Conservation (phyloP, 2,113 vertebrate species). For the Brienomyrus brachyistius region DNA sequence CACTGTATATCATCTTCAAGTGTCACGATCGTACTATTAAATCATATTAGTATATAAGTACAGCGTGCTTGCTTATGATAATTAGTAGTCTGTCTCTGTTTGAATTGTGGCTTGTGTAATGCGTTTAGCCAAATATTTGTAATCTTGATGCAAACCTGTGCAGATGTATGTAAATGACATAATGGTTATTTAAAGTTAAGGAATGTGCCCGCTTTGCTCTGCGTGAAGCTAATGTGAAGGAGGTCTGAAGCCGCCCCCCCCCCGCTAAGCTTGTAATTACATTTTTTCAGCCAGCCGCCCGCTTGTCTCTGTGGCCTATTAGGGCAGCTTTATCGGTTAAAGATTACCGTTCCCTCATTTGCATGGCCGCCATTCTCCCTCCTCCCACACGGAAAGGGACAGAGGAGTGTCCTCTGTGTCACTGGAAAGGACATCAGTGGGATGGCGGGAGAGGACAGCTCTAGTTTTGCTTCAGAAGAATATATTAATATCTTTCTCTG, state of each 20-base stretch:
- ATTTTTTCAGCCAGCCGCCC: background rate
- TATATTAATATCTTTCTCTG: background rate
- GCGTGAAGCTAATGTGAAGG: background rate
- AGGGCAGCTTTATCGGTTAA: background rate
- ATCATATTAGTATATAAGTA: background rate
- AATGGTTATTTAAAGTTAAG: background rate
- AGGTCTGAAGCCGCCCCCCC: background rate
- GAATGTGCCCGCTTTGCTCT: background rate
- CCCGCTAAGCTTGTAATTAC: constrained; percentile 11
- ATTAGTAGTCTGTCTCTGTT: background rate
- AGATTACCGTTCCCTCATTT: background rate
- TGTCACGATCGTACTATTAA: background rate
- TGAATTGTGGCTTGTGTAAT: background rate
- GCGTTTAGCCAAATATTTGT: background rate
- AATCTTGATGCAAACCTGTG: background rate
- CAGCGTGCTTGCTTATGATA: background rate
- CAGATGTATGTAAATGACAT: background rate
- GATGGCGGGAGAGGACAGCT: background rate
- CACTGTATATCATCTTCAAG: background rate
- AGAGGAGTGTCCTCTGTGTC: background rate
- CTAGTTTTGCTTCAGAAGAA: background rate
- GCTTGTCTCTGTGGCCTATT: background rate
- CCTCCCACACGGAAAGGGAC: background rate
- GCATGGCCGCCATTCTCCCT: background rate
- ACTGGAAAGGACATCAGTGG: background rate